phyloP scores from a whole-genome alignment of 2,113 vertebrate genomes.

The Apaloderma vittatum region DNA sequence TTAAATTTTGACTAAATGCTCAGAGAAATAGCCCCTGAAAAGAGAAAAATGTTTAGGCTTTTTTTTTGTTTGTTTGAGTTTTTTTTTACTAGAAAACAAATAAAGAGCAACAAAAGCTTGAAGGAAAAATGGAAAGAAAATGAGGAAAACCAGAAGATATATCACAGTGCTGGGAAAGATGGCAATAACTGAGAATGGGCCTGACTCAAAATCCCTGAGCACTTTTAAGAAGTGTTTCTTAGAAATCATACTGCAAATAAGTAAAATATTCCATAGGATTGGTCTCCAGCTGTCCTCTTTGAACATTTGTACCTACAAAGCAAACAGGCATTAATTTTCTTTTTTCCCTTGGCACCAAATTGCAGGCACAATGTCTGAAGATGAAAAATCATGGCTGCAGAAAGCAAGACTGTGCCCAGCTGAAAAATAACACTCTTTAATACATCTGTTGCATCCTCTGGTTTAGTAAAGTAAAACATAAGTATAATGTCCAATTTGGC shows the following conservation, averaged over 20 bases:
- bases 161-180: neutral
- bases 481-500: neutral
- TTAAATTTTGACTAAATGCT: neutral
- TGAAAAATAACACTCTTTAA: neutral
- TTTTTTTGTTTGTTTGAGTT: neutral
- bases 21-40: neutral
- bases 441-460: neutral
- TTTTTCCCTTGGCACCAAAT: neutral
- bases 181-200: neutral
- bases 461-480: neutral
- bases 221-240: neutral
- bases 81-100: neutral
- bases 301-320: neutral
- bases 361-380: neutral
- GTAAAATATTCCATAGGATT: neutral
- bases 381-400: neutral
- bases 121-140: neutral
- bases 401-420: neutral
- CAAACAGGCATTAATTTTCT: neutral
- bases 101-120: neutral
- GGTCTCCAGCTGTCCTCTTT: neutral
- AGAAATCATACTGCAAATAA: neutral
- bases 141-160: neutral
- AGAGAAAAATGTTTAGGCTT: neutral
- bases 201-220: neutral